phyloP scores from a whole-genome alignment of 2,113 vertebrate species.

The Pedionomus torquatus region DNA sequence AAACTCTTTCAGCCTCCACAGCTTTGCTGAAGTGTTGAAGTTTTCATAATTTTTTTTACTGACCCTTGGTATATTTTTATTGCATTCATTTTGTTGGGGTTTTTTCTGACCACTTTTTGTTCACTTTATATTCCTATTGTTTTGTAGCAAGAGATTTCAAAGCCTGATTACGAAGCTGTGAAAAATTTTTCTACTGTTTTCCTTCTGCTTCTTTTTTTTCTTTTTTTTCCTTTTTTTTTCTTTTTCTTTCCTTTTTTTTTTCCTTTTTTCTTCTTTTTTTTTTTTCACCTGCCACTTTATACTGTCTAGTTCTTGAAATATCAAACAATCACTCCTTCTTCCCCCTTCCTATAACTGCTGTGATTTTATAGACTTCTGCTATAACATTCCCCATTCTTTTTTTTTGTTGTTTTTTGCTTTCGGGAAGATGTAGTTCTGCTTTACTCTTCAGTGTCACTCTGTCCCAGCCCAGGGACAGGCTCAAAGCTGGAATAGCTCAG shows the following conservation, averaged over 20 bases:
- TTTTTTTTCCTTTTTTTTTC: too few species aligned
- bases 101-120: not conserved
- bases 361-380: not conserved
- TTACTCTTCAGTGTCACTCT: not conserved
- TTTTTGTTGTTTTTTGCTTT: not conserved
- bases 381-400: not conserved
- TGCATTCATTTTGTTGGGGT: not conserved
- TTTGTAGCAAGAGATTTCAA: not conserved
- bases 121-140: too few species aligned
- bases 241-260: too few species aligned
- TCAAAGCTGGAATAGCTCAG: not conserved
- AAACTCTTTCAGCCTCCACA: not conserved
- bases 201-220: too few species aligned
- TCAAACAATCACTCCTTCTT: not conserved
- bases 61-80: not conserved
- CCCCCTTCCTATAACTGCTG: not conserved
- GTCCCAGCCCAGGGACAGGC: not conserved
- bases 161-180: not conserved
- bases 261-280: not conserved
- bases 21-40: not conserved
- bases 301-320: not conserved
- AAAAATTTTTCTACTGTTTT: not conserved
- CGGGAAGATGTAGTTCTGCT: not conserved
- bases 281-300: not conserved
- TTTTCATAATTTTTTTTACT: not conserved